Conservation (phyloP, 2,113 vertebrate species). For the Morone chrysops region DNA sequence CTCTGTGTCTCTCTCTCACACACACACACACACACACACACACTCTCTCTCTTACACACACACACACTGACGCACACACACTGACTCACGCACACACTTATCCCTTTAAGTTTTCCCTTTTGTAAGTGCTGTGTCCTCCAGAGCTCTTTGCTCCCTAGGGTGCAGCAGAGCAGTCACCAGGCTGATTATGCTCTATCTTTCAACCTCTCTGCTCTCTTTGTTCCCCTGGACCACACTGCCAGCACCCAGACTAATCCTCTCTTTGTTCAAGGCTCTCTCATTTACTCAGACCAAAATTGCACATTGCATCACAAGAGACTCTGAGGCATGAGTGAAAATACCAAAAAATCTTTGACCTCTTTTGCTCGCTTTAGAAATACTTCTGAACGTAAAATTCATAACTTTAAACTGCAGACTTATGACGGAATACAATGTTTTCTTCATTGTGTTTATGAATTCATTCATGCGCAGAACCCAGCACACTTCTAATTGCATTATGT, state of each 20-base stretch:
- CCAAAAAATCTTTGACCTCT: constrained; percentile 17
- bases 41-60: not conserved
- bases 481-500: constrained; percentile 33
- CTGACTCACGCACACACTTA: constrained; percentile 25
- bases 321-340: constrained; percentile 18
- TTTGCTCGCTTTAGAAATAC: constrained; percentile 20
- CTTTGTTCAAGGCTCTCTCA: constrained; percentile 73
- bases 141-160: constrained; percentile 63
- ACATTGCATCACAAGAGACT: constrained; percentile 60
- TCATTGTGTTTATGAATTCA: constrained; percentile 13
- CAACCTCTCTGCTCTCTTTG: constrained; percentile 74
- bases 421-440: not conserved
- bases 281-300: constrained; percentile 65
- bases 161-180: constrained; percentile 71
- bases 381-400: not conserved
- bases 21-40: no score
- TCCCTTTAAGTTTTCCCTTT: constrained; percentile 62
- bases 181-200: constrained; percentile 73
- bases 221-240: constrained; percentile 68
- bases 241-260: constrained; percentile 70
- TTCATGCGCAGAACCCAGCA: constrained; percentile 22
- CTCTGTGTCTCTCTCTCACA: not conserved
- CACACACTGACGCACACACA: not conserved
- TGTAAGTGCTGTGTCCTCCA: constrained; percentile 68
- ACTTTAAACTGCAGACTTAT: not conserved